Percentiles rank a stretch among this genome's conserved stretches.
These are phyloP conservation scores for Linnaemya vulpina DNA, from an alignment of 2,888 invertebrate genomes.

Conservation along the genomic window DNA sequence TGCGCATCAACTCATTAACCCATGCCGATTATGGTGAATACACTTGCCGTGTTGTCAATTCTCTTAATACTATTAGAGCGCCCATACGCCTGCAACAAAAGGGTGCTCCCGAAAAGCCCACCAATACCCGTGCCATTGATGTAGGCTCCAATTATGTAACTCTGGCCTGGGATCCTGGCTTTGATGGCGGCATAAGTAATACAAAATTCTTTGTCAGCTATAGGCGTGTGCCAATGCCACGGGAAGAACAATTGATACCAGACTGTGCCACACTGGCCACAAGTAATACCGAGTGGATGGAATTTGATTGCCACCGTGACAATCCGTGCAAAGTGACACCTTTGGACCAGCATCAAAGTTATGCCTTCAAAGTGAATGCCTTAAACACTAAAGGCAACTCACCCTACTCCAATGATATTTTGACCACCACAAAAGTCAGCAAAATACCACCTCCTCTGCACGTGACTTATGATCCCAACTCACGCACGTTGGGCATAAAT, in stretches of 20 bases:
- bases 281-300: slow-evolving; percentile 89
- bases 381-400: slow-evolving; percentile 94
- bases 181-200: slow-evolving; percentile 93
- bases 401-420: slow-evolving; percentile 92
- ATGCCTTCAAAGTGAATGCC: slow-evolving; percentile 94
- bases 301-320: slow-evolving; percentile 92
- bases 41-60: slow-evolving; percentile 93
- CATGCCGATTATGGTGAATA: slow-evolving; percentile 96
- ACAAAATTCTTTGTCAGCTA: slow-evolving; percentile 95
- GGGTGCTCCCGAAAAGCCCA: slow-evolving; percentile 93
- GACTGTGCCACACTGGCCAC: slow-evolving; percentile 86
- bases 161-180: slow-evolving; percentile 93
- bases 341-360: slow-evolving; percentile 93
- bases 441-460: slow-evolving; percentile 91
- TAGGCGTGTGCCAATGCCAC: slow-evolving; percentile 86
- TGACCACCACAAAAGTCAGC: slow-evolving; percentile 92
- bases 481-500: slow-evolving; percentile 90
- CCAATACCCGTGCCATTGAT: slow-evolving; percentile 87
- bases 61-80: slow-evolving; percentile 89
- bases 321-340: slow-evolving; percentile 95
- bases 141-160: slow-evolving; percentile 91
- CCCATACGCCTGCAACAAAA: slow-evolving; percentile 92
- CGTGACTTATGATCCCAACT: slow-evolving; percentile 92
- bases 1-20: slow-evolving; percentile 89
- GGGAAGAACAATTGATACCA: slow-evolving; percentile 86